Evolutionary conservation across 2,888 invertebrate species (phyloP).

Genomic region (Phengaris arion): DNA sequence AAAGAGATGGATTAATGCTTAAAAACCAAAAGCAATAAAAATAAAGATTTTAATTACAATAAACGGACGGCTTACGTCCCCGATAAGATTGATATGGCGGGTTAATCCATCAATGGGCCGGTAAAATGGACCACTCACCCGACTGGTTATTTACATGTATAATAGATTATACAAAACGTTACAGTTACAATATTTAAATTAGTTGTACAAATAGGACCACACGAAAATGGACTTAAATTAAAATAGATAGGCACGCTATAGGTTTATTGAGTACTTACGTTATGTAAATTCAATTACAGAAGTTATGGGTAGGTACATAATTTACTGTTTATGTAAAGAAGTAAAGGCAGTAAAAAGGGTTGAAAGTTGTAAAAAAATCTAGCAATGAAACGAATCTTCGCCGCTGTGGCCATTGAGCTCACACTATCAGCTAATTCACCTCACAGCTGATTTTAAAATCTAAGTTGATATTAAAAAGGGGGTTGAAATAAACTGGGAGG

Average conservation of each 20-base stretch:
- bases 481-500: no score
- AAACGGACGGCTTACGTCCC: slow-evolving; percentile 4
- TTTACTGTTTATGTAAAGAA: no score
- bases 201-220: slow-evolving; percentile 14
- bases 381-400: no score
- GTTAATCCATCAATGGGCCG: slow-evolving; percentile 20
- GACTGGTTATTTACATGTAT: slow-evolving; percentile 16
- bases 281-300: background rate
- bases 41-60: slow-evolving; percentile 24
- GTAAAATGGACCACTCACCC: slow-evolving; percentile 1
- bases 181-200: slow-evolving; percentile 20
- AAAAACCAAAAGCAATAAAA: slow-evolving; percentile 3
- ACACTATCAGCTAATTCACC: no score
- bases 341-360: no score
- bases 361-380: no score
- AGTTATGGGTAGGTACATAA: no score
- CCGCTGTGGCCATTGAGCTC: no score
- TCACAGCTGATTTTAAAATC: no score
- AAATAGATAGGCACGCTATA: background rate
- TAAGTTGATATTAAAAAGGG: no score
- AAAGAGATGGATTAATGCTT: background rate
- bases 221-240: slow-evolving; percentile 14
- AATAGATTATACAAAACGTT: slow-evolving; percentile 8
- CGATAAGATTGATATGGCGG: slow-evolving; percentile 22
- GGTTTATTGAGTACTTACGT: background rate